phyloP scores from a whole-genome alignment of 2,113 vertebrate species.

The Thryonomys swinderianus region DNA sequence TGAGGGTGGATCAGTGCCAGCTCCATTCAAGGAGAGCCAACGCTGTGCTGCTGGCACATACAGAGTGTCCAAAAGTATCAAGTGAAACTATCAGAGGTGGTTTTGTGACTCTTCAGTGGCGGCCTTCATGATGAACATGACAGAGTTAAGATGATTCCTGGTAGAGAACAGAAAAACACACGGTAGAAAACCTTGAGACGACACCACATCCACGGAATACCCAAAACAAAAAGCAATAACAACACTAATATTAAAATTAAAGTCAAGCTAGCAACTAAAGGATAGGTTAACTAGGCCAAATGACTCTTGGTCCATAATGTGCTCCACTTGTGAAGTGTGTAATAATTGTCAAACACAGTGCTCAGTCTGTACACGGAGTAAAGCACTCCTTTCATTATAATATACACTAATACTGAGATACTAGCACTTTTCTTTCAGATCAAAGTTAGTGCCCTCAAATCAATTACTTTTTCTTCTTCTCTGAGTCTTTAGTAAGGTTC shows the following conservation, averaged over 20 bases:
- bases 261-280: background rate
- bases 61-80: too few relatives aligned
- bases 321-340: background rate
- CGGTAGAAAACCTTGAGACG: background rate
- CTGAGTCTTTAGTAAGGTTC: too few relatives aligned
- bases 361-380: background rate
- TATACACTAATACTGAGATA: background rate
- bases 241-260: background rate
- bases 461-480: background rate
- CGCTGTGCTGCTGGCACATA: too few relatives aligned
- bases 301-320: background rate
- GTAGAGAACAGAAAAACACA: background rate
- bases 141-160: background rate
- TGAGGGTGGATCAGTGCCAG: background rate
- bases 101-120: background rate
- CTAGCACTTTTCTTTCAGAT: background rate
- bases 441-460: background rate
- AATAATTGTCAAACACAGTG: background rate
- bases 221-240: background rate
- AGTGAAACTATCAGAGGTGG: background rate
- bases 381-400: background rate
- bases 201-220: background rate
- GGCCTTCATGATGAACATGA: background rate
- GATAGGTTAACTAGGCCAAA: background rate
- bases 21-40: background rate